A percentile compares a stretch with the other conserved stretches of the same genome.
Conservation (phyloP, 2,113 vertebrate genomes). For the Symphodus melops region DNA sequence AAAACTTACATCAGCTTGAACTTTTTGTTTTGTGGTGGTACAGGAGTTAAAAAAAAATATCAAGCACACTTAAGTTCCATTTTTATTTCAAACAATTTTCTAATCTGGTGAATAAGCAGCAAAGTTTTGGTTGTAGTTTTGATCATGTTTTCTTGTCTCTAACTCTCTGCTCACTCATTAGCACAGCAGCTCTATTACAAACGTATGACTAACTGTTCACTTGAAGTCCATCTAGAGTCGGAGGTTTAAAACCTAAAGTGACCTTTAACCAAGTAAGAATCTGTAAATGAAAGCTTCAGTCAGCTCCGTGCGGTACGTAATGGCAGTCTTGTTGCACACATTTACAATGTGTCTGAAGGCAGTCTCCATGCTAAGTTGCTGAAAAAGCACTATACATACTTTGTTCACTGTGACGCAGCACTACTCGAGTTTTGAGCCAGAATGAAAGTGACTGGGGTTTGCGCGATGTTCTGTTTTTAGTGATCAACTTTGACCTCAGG, state of each 20-base stretch:
- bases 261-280: background rate
- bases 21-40: no score
- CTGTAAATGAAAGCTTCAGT: conserved; percentile 3
- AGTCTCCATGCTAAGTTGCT: conserved; percentile 4
- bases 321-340: background rate
- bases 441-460: conserved; percentile 57
- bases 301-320: conserved; percentile 5
- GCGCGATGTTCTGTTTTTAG: conserved; percentile 68
- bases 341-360: background rate
- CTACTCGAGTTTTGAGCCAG: conserved; percentile 33
- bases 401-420: conserved; percentile 34
- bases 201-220: background rate
- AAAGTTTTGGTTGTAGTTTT: no score
- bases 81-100: background rate
- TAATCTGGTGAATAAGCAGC: no score
- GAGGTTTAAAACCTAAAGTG: conserved; percentile 20
- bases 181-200: background rate
- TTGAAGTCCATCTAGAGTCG: background rate
- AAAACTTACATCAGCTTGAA: no score
- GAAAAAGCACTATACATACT: conserved; percentile 21
- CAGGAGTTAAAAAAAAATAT: background rate
- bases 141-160: no score
- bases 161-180: no score
- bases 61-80: background rate
- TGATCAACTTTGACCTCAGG: conserved; percentile 71